These are phyloP conservation scores for Salarias fasciatus DNA, from an alignment of 2,797 vertebrate species.

Conservation along the genomic window DNA sequence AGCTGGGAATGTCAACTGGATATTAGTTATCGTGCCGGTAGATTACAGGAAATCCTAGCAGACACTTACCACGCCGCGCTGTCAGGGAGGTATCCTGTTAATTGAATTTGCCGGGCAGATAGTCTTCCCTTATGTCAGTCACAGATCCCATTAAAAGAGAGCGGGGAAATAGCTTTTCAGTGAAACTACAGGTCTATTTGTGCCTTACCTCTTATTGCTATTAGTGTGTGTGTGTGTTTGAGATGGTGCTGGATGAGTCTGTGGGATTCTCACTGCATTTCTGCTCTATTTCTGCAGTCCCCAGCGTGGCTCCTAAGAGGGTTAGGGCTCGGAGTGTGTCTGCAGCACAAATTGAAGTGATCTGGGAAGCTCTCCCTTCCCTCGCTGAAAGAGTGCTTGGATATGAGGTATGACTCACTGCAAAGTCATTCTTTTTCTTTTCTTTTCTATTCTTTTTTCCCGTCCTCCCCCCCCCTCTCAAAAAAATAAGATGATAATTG, in stretches of 20 bases:
- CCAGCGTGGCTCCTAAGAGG: conserved; percentile 84
- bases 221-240: conserved; percentile 56
- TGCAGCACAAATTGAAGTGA: conserved; percentile 90
- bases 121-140: conserved; percentile 83
- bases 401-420: conserved; percentile 86
- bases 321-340: conserved; percentile 88
- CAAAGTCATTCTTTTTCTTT: conserved; percentile 14
- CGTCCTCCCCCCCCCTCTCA: neutral
- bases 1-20: conserved; percentile 75
- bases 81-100: conserved; percentile 81
- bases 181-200: conserved; percentile 73
- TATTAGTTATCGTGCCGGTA: conserved; percentile 82
- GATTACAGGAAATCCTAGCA: conserved; percentile 83
- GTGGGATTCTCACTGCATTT: conserved; percentile 52
- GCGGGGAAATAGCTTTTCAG: conserved; percentile 72
- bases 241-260: conserved; percentile 54
- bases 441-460: neutral
- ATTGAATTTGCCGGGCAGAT: conserved; percentile 84
- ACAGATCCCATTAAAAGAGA: conserved; percentile 81
- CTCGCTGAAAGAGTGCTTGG: conserved; percentile 90
- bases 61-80: conserved; percentile 76
- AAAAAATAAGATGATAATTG: conserved; percentile 38
- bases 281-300: conserved; percentile 84
- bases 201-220: conserved; percentile 66
- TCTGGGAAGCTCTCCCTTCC: conserved; percentile 86